Base-by-base conservation (phyloP, 2,797 vertebrate species). In the Eleutherodactylus coqui region DNA sequence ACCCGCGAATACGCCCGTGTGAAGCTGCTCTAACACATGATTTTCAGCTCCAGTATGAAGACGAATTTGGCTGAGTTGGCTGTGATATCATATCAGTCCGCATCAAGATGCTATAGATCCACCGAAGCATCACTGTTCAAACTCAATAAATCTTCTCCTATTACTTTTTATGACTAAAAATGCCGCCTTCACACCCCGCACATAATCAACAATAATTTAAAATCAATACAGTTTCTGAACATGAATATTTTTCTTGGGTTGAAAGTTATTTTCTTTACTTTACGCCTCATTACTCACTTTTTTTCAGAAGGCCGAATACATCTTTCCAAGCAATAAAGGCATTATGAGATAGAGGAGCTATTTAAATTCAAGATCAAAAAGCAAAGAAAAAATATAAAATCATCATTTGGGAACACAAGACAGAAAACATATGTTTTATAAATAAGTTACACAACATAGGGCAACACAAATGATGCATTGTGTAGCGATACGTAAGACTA, bases 161-260 rank as follows among this genome's bases (percentile, higher is more conserved):
- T 82, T 86, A 67, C 70, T 51, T 75, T 77, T 38, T 86, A 75
- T 86, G 75, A 69, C 72, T 70, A 77, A 82, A 86, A 86, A 76
- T 69, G 27, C 47, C 76, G 36, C 47, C 75, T 77, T 82, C 73
- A 82, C 79, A 77, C 85, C 72, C 79, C 62, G 51, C 58, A 86
- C 87, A 82, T 88, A 89, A 90, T 91, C 85, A 90, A 88, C 86
- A 87, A 49, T 88, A 89, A 90, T 89, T 92, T 90, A 85, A 87
- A 90, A 90, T 90, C 90, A 89, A 89, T 90, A 90, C 69, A 83
- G 87, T 87, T 78, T 55, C 83, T 90, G 85, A 85, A 58, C 73
- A 88, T 72, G 70, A 78, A 89, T 86, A 86, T 86, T 82, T 86
- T 53, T 88, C 89, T 89, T 86, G 75, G 76, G 87, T 82, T 82